Evolutionary conservation across 2,888 invertebrate genomes (phyloP).

Genomic region (Drosophila limbata): DNA sequence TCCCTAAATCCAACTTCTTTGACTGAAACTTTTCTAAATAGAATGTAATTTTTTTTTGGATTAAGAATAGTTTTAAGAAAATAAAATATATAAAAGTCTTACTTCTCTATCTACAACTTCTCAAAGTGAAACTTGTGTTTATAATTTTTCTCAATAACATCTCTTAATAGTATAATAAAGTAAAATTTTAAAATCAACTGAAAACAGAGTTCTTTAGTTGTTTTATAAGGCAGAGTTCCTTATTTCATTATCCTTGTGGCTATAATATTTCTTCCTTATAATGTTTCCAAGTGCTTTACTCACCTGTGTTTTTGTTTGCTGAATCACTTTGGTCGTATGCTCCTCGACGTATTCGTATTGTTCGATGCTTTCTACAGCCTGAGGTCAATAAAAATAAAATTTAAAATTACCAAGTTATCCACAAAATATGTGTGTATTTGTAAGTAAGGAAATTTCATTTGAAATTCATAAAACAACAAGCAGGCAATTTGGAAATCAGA

Average conservation of each 20-base stretch:
- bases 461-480: conserved; percentile 38
- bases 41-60: background rate
- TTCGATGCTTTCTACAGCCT: conserved; percentile 85
- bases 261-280: background rate
- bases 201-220: no score
- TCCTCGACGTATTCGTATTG: conserved; percentile 84
- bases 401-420: conserved; percentile 50
- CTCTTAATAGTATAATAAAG: no score
- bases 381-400: conserved; percentile 73
- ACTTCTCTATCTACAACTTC: no score
- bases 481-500: conserved; percentile 50
- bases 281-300: conserved; percentile 13
- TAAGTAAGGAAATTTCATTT: conserved; percentile 24
- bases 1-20: no score
- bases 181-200: no score
- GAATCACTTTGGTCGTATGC: conserved; percentile 83
- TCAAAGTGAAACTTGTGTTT: no score
- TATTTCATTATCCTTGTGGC: background rate
- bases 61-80: no score
- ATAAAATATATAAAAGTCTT: no score
- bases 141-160: no score
- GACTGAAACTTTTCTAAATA: background rate
- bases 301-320: conserved; percentile 84
- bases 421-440: conserved; percentile 16
- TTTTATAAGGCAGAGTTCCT: background rate